Conservation (phyloP, 2,113 vertebrate species). For the Caloenas nicobarica region DNA sequence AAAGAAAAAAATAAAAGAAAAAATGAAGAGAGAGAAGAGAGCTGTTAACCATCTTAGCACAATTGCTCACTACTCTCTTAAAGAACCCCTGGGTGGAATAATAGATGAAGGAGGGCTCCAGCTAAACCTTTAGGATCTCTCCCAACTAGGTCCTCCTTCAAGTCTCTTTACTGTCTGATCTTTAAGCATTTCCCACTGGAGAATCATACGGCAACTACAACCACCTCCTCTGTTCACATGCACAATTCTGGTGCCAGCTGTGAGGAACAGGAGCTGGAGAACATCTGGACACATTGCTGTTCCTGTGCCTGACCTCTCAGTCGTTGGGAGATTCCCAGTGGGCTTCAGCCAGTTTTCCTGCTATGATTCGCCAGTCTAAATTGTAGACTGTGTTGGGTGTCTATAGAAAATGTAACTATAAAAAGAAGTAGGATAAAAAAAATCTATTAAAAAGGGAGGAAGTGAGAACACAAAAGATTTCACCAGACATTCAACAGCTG, state of each 20-base stretch:
- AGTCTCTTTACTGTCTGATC: not conserved
- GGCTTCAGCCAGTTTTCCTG: not conserved
- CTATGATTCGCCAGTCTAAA: not conserved
- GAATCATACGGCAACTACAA: not conserved
- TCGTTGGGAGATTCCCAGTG: not conserved
- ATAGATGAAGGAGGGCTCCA: not conserved
- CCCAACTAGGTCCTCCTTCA: not conserved
- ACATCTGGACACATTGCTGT: not conserved
- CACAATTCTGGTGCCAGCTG: not conserved
- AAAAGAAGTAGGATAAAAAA: not conserved
- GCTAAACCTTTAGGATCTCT: not conserved
- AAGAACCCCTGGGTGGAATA: not conserved
- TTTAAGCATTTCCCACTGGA: not conserved
- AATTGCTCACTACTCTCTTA: not conserved
- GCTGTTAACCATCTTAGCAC: too few relatives aligned
- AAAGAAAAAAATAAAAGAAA: too few relatives aligned
- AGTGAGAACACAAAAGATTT: not conserved
- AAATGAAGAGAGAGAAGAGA: not conserved
- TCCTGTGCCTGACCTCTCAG: not conserved
- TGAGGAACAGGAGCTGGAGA: not conserved
- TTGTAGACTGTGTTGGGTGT: not conserved
- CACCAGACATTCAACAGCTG: not conserved
- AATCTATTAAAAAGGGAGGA: not conserved
- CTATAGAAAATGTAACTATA: not conserved
- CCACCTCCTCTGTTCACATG: not conserved